phyloP scores from a whole-genome alignment of 2,797 vertebrate species.

The Chloroceryle inda region DNA sequence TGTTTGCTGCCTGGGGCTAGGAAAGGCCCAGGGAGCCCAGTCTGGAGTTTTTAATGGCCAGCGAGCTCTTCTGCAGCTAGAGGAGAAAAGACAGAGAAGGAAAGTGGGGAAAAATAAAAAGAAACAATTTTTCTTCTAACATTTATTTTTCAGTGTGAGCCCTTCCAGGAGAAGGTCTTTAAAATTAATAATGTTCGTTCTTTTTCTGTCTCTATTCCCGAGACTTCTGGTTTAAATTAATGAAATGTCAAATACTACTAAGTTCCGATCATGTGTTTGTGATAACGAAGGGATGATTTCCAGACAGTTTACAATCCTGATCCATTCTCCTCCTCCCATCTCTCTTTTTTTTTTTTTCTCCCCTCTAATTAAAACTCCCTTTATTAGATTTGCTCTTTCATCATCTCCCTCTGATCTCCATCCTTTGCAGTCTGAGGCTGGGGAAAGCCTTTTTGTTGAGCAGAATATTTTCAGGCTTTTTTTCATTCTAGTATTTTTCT shows the following conservation, averaged over 20 bases:
- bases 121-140: neutral
- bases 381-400: conserved; percentile 42
- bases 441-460: neutral
- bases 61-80: neutral
- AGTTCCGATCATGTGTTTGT: conserved; percentile 21
- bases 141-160: neutral
- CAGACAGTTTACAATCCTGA: conserved; percentile 42
- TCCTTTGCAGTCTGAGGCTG: neutral
- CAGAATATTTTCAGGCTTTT: neutral
- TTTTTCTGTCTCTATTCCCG: neutral
- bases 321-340: fast-evolving
- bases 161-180: conserved; percentile 36
- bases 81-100: neutral
- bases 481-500: neutral
- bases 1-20: fast-evolving
- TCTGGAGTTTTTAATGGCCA: neutral
- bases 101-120: neutral
- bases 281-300: conserved; percentile 34
- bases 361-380: conserved; percentile 1
- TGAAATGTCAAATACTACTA: conserved; percentile 70
- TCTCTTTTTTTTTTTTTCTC: neutral
- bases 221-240: conserved; percentile 60
- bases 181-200: conserved; percentile 55
- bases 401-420: neutral
- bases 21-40: neutral